Percentiles rank a stretch among this genome's conserved stretches.
Evolutionary conservation across 2,888 invertebrate species (phyloP).

Genomic region (Hydriomena furcata): DNA sequence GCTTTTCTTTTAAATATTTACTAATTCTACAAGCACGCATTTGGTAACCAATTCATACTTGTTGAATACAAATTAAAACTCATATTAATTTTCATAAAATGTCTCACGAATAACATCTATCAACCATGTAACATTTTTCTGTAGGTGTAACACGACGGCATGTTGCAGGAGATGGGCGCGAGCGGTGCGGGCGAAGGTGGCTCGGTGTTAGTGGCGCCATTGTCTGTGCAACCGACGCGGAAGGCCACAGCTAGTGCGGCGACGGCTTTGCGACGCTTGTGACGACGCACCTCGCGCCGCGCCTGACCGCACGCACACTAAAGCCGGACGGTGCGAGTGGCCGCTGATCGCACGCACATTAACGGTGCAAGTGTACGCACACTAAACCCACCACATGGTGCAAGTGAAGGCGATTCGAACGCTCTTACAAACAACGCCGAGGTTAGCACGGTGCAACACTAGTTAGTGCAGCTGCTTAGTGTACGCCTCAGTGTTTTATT

Average conservation of each 20-base stretch:
- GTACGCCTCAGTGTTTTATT: constrained; percentile 12
- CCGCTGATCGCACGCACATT: too few relatives aligned
- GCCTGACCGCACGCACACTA: constrained; percentile 37
- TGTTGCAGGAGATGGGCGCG: constrained; percentile 88
- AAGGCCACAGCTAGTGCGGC: constrained; percentile 87
- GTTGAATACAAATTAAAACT: too few relatives aligned
- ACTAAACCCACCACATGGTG: too few relatives aligned
- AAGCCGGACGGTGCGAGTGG: too few relatives aligned
- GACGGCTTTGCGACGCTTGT: constrained; percentile 88
- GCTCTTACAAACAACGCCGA: not conserved
- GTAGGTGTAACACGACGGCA: constrained; percentile 24
- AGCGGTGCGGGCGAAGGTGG: constrained; percentile 77
- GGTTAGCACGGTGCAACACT: constrained; percentile 5
- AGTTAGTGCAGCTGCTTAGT: constrained; percentile 13
- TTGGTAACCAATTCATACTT: too few relatives aligned
- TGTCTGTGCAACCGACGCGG: constrained; percentile 93
- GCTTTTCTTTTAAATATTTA: too few relatives aligned
- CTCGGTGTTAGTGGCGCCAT: constrained; percentile 88
- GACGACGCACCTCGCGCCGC: constrained; percentile 66
- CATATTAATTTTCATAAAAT: too few relatives aligned
- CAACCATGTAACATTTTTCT: constrained; percentile 14
- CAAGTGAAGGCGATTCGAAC: constrained; percentile 6
- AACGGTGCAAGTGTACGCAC: too few relatives aligned
- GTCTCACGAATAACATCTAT: constrained; percentile 26
- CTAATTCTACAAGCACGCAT: too few relatives aligned